Evolutionary conservation across 30 jellyfish, hydroid and myxozoan genomes (phyloP), one percentile per base, ranked within the genome.

Genomic region (Hydractinia echinata): DNA sequence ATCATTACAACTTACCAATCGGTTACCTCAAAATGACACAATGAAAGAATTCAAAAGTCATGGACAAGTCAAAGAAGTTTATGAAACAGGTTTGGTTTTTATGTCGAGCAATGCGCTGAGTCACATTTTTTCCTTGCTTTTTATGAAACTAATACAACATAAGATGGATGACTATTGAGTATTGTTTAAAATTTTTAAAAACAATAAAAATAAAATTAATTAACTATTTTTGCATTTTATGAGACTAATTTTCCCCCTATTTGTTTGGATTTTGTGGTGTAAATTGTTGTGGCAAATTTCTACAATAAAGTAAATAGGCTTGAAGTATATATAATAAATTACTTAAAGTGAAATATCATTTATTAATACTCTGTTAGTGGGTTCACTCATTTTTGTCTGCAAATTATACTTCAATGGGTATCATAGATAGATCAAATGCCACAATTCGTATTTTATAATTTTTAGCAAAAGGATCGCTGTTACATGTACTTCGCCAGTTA

Each of bases 1-100:
- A 66, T 72, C 86, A 18, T 55, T 89, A 81, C 92, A 81, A 71
- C 55, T 82, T 14, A 52, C 89, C 4, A 84, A 84, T 73, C 81
- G 81, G 19, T 82, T 79, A 55, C 97, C 97, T 13, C 95, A 89
- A 54, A 51, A 60, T 77, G 89, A 67, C 15, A 44, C 50, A 15
- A 61, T 84, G 66, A 50, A 83, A 64, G 48, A 48, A 8, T 89
- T 89, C 72, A 55, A 83, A 16, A 79, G 84, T 7, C 82, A 71
- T 5, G 73, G 71, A 9, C 21, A 81, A 51, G 20, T 81, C 51
- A 76, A 73, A 9, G 77, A 64, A 13, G n/a, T 55, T 39, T 76
- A 81, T 16, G 68, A 76, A 51, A 77, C 67, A 44, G 89, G 95
- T 86, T 13, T 48, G 77, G 5, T 1, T 9, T 61, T 55, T 51